Conservation (phyloP, 2,113 vertebrate species). For the Boulengeromyrus knoepffleri region DNA sequence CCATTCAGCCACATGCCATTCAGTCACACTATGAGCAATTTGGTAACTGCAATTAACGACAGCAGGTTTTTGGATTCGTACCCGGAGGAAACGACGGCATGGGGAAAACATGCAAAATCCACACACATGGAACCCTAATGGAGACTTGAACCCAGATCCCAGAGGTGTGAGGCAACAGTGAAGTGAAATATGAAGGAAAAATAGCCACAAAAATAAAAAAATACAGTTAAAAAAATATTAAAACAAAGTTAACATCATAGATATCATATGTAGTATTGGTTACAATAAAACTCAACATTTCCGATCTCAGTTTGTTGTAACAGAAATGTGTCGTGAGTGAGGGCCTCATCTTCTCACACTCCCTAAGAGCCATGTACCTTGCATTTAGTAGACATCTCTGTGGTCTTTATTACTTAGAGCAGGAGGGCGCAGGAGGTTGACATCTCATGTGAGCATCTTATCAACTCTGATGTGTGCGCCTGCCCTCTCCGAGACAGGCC, state of each 20-base stretch:
- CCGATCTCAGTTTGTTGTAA: background rate
- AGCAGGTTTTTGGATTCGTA: background rate
- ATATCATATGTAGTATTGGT: background rate
- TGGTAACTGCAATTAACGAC: background rate
- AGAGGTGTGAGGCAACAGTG: background rate
- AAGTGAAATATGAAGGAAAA: background rate
- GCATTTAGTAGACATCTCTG: background rate
- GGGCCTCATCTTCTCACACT: background rate
- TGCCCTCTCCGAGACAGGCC: slow-evolving; percentile 19
- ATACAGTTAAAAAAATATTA: background rate
- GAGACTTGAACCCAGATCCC: background rate
- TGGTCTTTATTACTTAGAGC: slow-evolving; percentile 10
- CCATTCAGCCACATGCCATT: background rate
- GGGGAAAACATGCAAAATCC: background rate
- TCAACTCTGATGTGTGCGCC: slow-evolving; percentile 5
- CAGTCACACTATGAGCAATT: background rate
- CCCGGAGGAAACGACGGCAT: background rate
- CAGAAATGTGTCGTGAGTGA: background rate
- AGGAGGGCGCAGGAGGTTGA: background rate
- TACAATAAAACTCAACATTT: background rate
- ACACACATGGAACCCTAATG: background rate
- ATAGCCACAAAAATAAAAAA: background rate
- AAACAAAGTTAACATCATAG: background rate
- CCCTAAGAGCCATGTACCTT: too few relatives aligned
- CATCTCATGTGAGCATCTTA: slow-evolving; percentile 17